These are phyloP conservation scores for Lamellibrachia luymesi DNA, from an alignment of 1,140 invertebrate species.

Conservation along the genomic window DNA sequence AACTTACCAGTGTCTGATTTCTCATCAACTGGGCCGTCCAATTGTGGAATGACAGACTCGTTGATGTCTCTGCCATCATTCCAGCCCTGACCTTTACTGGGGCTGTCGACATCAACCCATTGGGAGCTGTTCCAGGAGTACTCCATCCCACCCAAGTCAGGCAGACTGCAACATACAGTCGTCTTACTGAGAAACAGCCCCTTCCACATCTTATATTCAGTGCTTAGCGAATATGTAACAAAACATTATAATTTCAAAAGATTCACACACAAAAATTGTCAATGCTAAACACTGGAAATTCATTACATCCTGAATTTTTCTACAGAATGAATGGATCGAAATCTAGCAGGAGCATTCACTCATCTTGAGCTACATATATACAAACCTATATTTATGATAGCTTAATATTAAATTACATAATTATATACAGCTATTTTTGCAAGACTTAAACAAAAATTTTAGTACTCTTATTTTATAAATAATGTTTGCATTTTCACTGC, in stretches of 20 bases:
- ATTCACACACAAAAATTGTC: no score
- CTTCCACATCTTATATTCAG: background rate
- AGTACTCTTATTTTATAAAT: no score
- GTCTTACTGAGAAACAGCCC: background rate
- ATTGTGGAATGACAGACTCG: constrained; percentile 43
- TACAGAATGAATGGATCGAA: background rate
- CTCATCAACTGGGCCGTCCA: constrained; percentile 49
- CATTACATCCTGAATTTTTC: background rate
- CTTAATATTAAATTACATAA: no score
- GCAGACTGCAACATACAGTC: background rate
- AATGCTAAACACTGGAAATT: background rate
- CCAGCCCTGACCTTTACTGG: constrained; percentile 19
- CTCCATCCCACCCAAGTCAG: constrained; percentile 38
- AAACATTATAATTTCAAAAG: no score
- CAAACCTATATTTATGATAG: no score
- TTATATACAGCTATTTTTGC: no score
- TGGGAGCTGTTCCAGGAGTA: constrained; percentile 39
- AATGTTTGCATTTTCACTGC: no score
- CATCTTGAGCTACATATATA: no score
- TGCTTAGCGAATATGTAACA: no score
- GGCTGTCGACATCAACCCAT: constrained; percentile 16
- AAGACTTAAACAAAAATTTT: no score
- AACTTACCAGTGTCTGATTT: constrained; percentile 25
- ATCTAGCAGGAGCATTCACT: background rate
- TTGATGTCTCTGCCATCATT: constrained; percentile 33